Base-by-base conservation (phyloP, 2,797 vertebrate species). In the Mus minutoides region DNA sequence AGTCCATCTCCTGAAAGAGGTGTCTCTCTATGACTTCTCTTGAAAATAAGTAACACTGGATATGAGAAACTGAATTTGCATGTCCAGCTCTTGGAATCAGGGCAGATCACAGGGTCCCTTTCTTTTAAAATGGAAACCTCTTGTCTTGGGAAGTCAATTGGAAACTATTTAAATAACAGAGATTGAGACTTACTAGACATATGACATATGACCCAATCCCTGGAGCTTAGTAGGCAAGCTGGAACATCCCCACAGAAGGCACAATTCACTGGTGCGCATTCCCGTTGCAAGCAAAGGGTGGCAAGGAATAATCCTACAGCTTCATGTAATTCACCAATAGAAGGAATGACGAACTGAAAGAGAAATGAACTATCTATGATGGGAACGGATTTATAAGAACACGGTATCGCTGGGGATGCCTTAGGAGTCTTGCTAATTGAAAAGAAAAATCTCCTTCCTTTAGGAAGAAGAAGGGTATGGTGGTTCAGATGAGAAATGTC, bases 111-210 rank as follows among this genome's bases (percentile, higher is more conserved):
- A 1, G 19, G 29, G 90, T 31, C 40, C 77, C 73, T 46, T 83
- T 77, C 73, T 46, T 83, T 77, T 60, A 82, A 43, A 95, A 78
- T 49, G 56, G 62, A n/a, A 94, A 90, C 75, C 75, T 49, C 31
- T 88, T 54, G 6, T 94, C 40, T 54, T 43, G 10, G 34, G 46
- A 60, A 78, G 29, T 82, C 94, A 52, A 34, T 21, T 58, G 84
- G 34, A 49, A 93, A 79, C 26, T 58, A 90, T 77, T 88, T 90
- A 92, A 95, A 93, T 58, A 64, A 86, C n/a, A 89, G 56, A 89
- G 16, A 87, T 54, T 19, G 26, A 43, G 31, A n/a, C 46, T 88
- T 56, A 92, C 49, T 37, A 83, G 40, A 69, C 76, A 11, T 21
- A 40, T 46, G 10, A 80, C 64, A n/a, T n/a, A n/a, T 92, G 3